A percentile compares a stretch with the other conserved stretches of the same genome.
Conservation (phyloP, 1,140 invertebrate genomes). For the Drosophila lini region DNA sequence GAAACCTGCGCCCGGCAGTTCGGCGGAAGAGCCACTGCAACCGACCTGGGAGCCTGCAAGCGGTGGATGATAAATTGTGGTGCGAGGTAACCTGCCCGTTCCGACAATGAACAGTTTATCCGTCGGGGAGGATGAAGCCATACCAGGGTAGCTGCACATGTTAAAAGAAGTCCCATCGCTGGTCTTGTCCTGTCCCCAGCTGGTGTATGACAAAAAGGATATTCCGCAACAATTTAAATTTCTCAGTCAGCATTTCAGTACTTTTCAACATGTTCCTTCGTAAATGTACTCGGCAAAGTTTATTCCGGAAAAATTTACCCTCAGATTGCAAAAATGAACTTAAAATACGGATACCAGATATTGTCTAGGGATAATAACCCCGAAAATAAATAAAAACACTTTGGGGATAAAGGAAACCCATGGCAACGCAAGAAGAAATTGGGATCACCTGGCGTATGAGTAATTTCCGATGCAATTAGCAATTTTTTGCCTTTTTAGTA, state of each 20-base stretch:
- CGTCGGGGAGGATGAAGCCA: slow-evolving; percentile 7
- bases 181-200: slow-evolving; percentile 8
- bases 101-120: slow-evolving; percentile 27
- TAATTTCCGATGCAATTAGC: slow-evolving; percentile 19
- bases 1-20: slow-evolving; percentile 53
- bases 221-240: neutral
- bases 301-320: neutral
- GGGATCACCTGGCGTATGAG: slow-evolving; percentile 17
- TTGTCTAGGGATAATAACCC: neutral
- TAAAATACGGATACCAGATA: too few species aligned
- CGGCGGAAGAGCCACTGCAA: slow-evolving; percentile 44
- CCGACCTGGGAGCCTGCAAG: slow-evolving; percentile 32
- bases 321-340: neutral
- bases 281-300: neutral
- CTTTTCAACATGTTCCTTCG: neutral
- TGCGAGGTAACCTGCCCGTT: slow-evolving; percentile 5
- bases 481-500: slow-evolving; percentile 11
- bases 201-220: neutral
- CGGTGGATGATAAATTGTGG: slow-evolving; percentile 29
- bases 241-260: neutral
- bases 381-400: neutral
- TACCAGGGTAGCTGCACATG: slow-evolving; percentile 8
- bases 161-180: slow-evolving; percentile 11
- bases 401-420: neutral
- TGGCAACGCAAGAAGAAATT: neutral